These are phyloP conservation scores for Synergus laeviventris DNA, from an alignment of 2,888 invertebrate genomes.

Conservation along the genomic window DNA sequence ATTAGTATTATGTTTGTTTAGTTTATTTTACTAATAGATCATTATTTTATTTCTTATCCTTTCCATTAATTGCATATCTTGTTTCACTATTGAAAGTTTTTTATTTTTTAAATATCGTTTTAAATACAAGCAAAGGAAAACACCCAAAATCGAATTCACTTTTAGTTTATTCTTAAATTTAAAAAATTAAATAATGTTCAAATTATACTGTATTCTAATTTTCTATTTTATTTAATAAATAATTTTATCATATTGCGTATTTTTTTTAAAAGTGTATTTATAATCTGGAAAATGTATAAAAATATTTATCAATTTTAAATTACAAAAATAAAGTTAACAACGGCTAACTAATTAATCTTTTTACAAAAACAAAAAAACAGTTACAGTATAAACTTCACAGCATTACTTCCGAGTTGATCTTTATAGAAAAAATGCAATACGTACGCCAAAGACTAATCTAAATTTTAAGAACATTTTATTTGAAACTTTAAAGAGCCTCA, in stretches of 20 bases:
- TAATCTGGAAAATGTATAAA: not conserved
- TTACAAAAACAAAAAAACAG: not conserved
- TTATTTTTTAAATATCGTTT: too few relatives aligned
- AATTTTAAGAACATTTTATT: not conserved
- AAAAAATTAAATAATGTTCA: too few relatives aligned
- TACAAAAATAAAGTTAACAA: not conserved
- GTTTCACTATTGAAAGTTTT: too few relatives aligned
- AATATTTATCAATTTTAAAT: not conserved
- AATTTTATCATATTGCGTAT: not conserved
- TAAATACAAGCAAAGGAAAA: too few relatives aligned
- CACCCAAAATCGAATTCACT: too few relatives aligned
- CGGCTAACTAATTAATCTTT: not conserved
- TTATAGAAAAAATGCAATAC: not conserved
- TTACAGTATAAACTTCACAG: not conserved
- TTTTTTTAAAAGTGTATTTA: not conserved
- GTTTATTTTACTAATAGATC: too few relatives aligned
- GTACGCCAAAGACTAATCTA: not conserved
- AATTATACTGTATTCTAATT: not conserved
- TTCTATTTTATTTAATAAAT: not conserved
- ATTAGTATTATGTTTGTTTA: not conserved
- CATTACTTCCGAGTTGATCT: not conserved
- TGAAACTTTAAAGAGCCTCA: conserved; percentile 81
- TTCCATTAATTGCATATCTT: too few relatives aligned
- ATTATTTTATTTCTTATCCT: too few relatives aligned
- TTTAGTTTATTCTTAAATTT: too few relatives aligned